These are phyloP conservation scores for Hippocampus comes DNA, from an alignment of 2,113 vertebrate species.

Conservation along the genomic window DNA sequence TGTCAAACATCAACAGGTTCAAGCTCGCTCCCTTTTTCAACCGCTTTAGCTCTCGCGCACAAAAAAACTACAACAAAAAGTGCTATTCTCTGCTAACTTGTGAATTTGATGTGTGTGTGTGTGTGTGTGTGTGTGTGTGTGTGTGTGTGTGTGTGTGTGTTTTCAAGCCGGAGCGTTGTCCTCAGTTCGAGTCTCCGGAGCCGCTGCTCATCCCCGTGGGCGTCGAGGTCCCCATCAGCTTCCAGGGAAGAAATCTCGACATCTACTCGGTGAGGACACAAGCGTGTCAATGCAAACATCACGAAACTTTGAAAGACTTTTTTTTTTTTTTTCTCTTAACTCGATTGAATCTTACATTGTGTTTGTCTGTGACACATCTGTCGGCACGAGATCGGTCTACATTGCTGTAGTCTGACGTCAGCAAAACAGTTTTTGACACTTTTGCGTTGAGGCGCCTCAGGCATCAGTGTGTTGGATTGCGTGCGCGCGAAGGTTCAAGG, in stretches of 20 bases:
- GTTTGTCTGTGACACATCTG: too few species aligned
- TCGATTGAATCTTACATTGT: too few species aligned
- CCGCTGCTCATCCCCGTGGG: slow-evolving; percentile 83
- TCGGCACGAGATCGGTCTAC: too few species aligned
- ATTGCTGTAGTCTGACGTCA: too few species aligned
- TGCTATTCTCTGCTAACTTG: too few species aligned
- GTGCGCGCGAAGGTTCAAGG: background rate
- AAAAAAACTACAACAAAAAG: too few species aligned
- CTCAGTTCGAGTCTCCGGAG: slow-evolving; percentile 83
- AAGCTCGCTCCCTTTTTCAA: background rate
- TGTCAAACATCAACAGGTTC: slow-evolving; percentile 78
- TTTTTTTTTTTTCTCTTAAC: too few species aligned
- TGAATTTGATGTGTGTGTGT: background rate
- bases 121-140: too few species aligned
- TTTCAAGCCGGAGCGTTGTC: slow-evolving; percentile 66
- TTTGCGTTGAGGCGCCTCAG: too few species aligned
- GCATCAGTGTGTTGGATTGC: background rate
- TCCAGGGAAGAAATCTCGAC: slow-evolving; percentile 84
- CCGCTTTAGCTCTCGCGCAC: background rate
- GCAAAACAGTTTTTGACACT: too few species aligned
- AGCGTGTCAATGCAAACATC: background rate
- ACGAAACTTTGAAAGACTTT: too few species aligned
- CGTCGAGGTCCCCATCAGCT: slow-evolving; percentile 72
- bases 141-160: too few species aligned
- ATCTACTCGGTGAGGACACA: slow-evolving; percentile 59